These are phyloP conservation scores for Kryphioiulus occultus DNA, from an alignment of 2,888 invertebrate genomes.

Conservation along the genomic window DNA sequence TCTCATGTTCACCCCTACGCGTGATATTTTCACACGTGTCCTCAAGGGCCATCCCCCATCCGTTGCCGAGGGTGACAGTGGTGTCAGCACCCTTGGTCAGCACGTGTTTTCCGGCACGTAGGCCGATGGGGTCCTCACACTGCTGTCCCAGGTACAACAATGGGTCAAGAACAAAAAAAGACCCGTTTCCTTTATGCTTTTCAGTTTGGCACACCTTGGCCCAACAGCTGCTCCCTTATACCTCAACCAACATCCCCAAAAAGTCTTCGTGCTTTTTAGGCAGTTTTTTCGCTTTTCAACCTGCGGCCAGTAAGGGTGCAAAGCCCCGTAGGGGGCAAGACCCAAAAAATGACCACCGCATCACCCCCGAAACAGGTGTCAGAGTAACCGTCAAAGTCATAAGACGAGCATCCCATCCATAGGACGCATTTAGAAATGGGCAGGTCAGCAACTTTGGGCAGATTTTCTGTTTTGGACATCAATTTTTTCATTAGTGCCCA, in stretches of 20 bases:
- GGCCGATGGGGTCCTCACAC: background rate
- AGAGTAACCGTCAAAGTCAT: background rate
- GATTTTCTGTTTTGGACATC: too few relatives aligned
- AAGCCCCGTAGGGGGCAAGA: background rate
- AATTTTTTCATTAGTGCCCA: too few relatives aligned
- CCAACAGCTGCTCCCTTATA: background rate
- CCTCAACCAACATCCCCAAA: background rate
- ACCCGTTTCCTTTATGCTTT: background rate
- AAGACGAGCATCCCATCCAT: background rate
- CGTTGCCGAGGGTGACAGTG: background rate
- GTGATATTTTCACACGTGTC: too few relatives aligned
- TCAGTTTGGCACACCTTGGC: background rate
- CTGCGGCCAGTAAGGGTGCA: conserved; percentile 1
- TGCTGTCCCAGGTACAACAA: conserved; percentile 1
- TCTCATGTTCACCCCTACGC: too few relatives aligned
- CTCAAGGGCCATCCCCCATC: too few relatives aligned
- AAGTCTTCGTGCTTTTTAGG: background rate
- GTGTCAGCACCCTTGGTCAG: background rate
- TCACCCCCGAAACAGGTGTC: background rate
- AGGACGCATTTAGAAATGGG: background rate
- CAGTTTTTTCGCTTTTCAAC: background rate
- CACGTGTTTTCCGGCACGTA: conserved; percentile 15
- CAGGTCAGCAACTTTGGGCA: background rate
- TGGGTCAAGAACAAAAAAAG: background rate
- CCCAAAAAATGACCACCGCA: conserved; percentile 7